A percentile compares a stretch with the other conserved stretches of the same genome.
Conservation (phyloP, 1,140 invertebrate species). For the Ceratoteleas bidentatus region DNA sequence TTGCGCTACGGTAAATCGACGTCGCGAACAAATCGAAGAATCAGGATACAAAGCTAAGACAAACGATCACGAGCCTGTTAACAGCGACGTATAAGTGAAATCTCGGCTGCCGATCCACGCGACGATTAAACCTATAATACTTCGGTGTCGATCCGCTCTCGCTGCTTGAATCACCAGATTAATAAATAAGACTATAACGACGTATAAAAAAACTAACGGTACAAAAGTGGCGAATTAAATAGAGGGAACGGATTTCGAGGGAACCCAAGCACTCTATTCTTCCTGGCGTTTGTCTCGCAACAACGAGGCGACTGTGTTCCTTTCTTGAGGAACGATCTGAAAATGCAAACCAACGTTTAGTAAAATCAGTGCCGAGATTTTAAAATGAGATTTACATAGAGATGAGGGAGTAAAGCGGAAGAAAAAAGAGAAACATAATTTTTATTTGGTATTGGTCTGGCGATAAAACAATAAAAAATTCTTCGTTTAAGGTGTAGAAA, state of each 20-base stretch:
- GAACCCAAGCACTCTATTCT: constrained; percentile 29
- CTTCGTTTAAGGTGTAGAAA: no score
- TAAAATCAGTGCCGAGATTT: no score
- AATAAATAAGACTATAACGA: constrained; percentile 29
- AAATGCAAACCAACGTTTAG: no score
- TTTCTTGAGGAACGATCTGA: not conserved
- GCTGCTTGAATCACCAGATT: not conserved
- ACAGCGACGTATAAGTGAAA: constrained; percentile 1
- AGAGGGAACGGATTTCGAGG: not conserved
- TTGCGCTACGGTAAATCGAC: constrained; percentile 2
- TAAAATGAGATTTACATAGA: no score
- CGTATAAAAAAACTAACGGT: constrained; percentile 26
- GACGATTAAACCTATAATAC: constrained; percentile 45
- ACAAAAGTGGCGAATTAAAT: constrained; percentile 11
- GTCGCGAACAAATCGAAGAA: not conserved
- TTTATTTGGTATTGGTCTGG: no score
- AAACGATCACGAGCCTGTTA: constrained; percentile 35
- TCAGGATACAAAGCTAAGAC: constrained; percentile 17
- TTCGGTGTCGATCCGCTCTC: constrained; percentile 19
- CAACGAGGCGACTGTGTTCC: not conserved
- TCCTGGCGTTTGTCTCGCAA: constrained; percentile 8
- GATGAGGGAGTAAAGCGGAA: no score
- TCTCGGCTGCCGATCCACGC: constrained; percentile 13
- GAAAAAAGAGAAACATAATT: no score
- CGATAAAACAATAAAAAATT: no score